Evolutionary conservation across 2,888 invertebrate species (phyloP).

Genomic region (Alloplasta piceator): DNA sequence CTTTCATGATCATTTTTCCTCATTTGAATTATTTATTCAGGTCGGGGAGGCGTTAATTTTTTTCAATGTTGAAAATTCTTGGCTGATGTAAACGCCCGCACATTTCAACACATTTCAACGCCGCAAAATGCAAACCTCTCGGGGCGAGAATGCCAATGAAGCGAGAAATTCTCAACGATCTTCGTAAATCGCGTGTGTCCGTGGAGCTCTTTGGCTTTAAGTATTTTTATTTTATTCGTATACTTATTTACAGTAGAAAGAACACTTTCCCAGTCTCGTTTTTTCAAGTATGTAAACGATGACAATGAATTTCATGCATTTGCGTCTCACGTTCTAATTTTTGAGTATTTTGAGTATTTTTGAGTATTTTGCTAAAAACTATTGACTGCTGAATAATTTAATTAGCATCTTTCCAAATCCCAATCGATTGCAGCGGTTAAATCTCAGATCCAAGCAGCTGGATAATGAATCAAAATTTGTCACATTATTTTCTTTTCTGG

Average conservation of each 20-base stretch:
- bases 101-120: constrained; percentile 77
- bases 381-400: no score
- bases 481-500: no score
- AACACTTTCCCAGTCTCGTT: constrained; percentile 47
- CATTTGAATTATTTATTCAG: no score
- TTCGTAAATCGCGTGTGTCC: background rate
- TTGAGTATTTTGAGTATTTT: no score
- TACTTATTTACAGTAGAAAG: constrained; percentile 61
- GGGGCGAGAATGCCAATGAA: constrained; percentile 57
- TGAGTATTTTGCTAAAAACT: no score
- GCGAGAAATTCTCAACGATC: constrained; percentile 17
- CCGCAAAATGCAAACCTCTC: constrained; percentile 65
- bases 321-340: background rate
- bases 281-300: background rate
- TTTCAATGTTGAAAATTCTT: no score
- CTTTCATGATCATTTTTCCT: no score
- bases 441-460: no score
- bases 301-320: constrained; percentile 10
- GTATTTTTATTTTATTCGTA: background rate
- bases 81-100: constrained; percentile 63
- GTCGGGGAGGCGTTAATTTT: no score
- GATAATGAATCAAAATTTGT: no score
- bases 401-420: no score
- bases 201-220: background rate
- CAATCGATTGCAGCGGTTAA: no score